Evolutionary conservation across 64 coral and sea anemone genomes (phyloP).

Genomic region (Catalaphyllia jardinei): DNA sequence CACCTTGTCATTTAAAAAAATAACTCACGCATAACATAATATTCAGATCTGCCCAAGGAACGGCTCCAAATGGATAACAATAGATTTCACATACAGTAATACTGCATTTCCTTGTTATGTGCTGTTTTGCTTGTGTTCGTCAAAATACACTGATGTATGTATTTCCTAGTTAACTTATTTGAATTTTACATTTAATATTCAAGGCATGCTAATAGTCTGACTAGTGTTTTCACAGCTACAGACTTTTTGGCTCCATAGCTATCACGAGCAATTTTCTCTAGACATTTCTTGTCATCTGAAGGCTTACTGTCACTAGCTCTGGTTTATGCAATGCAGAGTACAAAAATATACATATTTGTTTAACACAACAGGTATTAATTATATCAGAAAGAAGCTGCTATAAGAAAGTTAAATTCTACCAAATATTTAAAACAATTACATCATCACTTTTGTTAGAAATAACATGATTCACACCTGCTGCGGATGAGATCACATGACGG

Average conservation of each 20-base stretch:
- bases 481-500: too few relatives aligned
- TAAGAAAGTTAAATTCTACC: too few relatives aligned
- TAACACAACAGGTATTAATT: too few relatives aligned
- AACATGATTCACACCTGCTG: too few relatives aligned
- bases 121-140: neutral
- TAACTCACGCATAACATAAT: neutral
- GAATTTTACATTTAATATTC: neutral
- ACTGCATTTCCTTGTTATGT: neutral
- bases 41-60: neutral
- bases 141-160: neutral
- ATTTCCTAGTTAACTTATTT: neutral
- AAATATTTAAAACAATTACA: too few relatives aligned
- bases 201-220: too few relatives aligned
- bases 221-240: neutral
- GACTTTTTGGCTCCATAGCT: neutral
- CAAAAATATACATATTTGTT: too few relatives aligned
- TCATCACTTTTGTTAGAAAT: too few relatives aligned
- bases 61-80: neutral
- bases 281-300: neutral
- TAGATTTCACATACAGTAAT: neutral
- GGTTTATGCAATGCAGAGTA: too few relatives aligned
- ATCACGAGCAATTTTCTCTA: neutral
- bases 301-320: neutral
- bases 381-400: too few relatives aligned
- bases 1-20: neutral